Evolutionary conservation across 2,113 vertebrate species (phyloP).

Genomic region (Mola mola): DNA sequence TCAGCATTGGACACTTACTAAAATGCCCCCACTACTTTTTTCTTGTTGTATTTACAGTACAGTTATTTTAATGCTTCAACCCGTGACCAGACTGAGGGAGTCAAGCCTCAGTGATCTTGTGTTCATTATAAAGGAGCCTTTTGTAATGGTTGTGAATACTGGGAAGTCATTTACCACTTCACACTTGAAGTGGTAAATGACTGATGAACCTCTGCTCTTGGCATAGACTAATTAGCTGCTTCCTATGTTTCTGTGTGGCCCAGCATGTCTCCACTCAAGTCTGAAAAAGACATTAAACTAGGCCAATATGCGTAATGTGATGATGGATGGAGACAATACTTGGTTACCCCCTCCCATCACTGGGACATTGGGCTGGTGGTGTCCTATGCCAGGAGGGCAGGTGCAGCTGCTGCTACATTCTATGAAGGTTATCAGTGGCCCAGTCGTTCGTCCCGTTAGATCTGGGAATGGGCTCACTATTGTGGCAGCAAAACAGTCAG

Average conservation of each 20-base stretch:
- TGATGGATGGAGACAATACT: constrained; percentile 74
- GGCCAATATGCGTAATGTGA: constrained; percentile 66
- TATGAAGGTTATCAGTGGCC: constrained; percentile 58
- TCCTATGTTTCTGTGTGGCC: constrained; percentile 67
- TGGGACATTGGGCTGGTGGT: constrained; percentile 34
- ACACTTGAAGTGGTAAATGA: constrained; percentile 64
- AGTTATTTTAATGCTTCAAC: constrained; percentile 12
- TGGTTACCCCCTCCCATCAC: constrained; percentile 63
- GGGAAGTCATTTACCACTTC: constrained; percentile 47
- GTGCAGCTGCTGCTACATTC: constrained; percentile 40
- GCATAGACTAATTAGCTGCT: constrained; percentile 71
- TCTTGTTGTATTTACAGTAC: not conserved
- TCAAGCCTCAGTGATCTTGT: not conserved
- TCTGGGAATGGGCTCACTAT: constrained; percentile 41
- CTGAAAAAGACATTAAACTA: constrained; percentile 75
- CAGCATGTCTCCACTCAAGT: constrained; percentile 59
- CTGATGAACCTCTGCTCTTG: constrained; percentile 62
- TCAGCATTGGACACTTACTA: not conserved
- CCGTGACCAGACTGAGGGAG: not conserved
- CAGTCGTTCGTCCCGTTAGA: constrained; percentile 34
- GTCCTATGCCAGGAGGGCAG: constrained; percentile 57
- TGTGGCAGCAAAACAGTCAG: constrained; percentile 50
- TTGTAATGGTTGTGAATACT: constrained; percentile 37
- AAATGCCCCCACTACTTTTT: not conserved
- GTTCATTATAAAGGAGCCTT: constrained; percentile 17